Conservation (phyloP, 1,140 invertebrate species). For the Listronotus bonariensis region DNA sequence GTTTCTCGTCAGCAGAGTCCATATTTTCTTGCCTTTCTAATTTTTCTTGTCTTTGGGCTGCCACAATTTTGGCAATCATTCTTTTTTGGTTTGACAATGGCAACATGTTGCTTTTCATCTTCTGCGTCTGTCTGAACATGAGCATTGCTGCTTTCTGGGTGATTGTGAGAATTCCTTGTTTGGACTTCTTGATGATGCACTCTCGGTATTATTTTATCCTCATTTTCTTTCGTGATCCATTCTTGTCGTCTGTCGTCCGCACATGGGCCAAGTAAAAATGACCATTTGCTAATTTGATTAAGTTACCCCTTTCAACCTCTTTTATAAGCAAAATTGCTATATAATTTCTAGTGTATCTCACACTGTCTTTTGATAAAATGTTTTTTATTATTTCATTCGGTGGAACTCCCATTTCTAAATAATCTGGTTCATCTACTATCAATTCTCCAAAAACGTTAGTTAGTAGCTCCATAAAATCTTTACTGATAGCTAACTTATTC, state of each 20-base stretch:
- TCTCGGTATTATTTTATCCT: conserved; percentile 12
- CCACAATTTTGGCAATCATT: conserved; percentile 38
- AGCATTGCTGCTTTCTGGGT: conserved; percentile 9
- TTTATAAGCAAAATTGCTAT: conserved; percentile 68
- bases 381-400: conserved; percentile 66
- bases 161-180: conserved; percentile 2
- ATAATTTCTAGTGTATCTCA: conserved; percentile 67
- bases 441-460: conserved; percentile 70
- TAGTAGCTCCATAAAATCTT: conserved; percentile 59
- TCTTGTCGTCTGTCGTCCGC: conserved; percentile 43
- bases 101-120: conserved; percentile 10
- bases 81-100: conserved; percentile 34
- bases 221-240: conserved; percentile 17
- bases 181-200: conserved; percentile 3
- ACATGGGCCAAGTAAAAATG: conserved; percentile 67
- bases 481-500: conserved; percentile 36
- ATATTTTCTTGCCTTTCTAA: conserved; percentile 31
- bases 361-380: conserved; percentile 65
- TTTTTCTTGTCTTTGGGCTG: conserved; percentile 18
- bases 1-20: conserved; percentile 40
- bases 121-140: conserved; percentile 27
- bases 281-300: conserved; percentile 69
- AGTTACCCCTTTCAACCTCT: conserved; percentile 67
- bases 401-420: conserved; percentile 71
- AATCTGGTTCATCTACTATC: conserved; percentile 71